A percentile compares a stretch with the other conserved stretches of the same genome.
Evolutionary conservation across 2,888 invertebrate species (phyloP).

Genomic region (Deilephila porcellus): DNA sequence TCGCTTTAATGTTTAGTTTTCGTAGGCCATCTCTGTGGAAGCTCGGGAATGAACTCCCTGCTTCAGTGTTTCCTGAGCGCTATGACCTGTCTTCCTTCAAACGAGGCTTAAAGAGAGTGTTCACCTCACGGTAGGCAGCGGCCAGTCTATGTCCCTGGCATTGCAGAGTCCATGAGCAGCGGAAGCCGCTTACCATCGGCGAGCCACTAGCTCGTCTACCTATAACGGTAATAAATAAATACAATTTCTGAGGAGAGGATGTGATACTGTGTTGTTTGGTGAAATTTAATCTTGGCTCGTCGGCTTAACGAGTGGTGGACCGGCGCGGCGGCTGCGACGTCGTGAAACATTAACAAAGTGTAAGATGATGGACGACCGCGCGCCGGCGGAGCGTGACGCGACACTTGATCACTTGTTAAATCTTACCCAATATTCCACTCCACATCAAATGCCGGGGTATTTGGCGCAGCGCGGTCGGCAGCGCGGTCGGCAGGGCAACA

Average conservation of each 20-base stretch:
- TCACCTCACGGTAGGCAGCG: too few species aligned
- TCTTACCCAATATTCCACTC: slow-evolving; percentile 15
- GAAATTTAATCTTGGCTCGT: slow-evolving; percentile 6
- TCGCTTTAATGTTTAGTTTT: neutral
- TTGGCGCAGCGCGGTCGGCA: neutral
- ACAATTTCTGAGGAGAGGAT: neutral
- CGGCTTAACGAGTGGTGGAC: too few species aligned
- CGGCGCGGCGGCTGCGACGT: neutral
- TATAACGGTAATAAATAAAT: too few species aligned
- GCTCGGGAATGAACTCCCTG: too few species aligned
- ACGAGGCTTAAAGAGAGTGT: too few species aligned
- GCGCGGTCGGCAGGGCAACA: neutral
- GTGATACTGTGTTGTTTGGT: neutral
- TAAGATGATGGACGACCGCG: neutral
- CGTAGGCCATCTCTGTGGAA: too few species aligned
- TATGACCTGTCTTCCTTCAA: too few species aligned
- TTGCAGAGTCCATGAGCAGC: too few species aligned
- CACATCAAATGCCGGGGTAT: slow-evolving; percentile 5
- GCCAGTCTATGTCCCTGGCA: too few species aligned
- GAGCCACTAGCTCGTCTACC: too few species aligned
- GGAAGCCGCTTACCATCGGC: too few species aligned
- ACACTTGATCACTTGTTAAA: slow-evolving; percentile 20
- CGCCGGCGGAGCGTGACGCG: neutral
- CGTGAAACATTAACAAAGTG: slow-evolving; percentile 5
- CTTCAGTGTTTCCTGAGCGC: too few species aligned